Conservation (phyloP, 2,888 invertebrate genomes). For the Arge pagana region DNA sequence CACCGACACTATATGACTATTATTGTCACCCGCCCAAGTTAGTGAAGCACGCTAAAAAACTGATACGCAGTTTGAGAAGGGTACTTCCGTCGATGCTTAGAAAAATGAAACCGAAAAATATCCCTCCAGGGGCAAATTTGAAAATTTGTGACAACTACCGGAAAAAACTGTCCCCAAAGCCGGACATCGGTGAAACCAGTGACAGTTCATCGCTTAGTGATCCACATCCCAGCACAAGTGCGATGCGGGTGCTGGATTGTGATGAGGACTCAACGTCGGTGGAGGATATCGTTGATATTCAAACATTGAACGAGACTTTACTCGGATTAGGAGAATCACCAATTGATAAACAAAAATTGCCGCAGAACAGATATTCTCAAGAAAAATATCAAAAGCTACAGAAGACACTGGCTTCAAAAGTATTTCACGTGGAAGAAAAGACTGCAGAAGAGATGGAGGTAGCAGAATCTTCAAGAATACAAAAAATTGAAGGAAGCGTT, state of each 20-base stretch:
- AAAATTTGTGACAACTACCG: no score
- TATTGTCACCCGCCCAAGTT: no score
- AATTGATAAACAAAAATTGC: background rate
- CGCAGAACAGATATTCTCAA: background rate
- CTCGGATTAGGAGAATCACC: conserved; percentile 2
- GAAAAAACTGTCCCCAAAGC: no score
- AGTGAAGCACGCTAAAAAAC: no score
- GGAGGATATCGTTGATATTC: background rate
- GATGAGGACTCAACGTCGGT: conserved; percentile 1
- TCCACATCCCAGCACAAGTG: background rate
- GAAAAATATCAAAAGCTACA: conserved; percentile 1
- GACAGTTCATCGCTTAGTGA: no score
- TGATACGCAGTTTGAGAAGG: no score
- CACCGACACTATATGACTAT: no score
- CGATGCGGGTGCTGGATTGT: background rate
- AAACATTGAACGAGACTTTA: background rate
- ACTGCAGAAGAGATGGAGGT: background rate
- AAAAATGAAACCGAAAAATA: no score
- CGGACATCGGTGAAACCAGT: no score
- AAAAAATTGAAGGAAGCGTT: background rate
- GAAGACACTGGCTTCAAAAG: background rate
- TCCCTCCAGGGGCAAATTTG: no score
- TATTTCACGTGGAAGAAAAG: background rate
- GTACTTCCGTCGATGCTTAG: no score
- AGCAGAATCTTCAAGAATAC: no score